Evolutionary conservation across 2,797 vertebrate genomes (phyloP), one percentile per base, ranked within the genome.

Genomic region (Yasuhikotakia modesta): DNA sequence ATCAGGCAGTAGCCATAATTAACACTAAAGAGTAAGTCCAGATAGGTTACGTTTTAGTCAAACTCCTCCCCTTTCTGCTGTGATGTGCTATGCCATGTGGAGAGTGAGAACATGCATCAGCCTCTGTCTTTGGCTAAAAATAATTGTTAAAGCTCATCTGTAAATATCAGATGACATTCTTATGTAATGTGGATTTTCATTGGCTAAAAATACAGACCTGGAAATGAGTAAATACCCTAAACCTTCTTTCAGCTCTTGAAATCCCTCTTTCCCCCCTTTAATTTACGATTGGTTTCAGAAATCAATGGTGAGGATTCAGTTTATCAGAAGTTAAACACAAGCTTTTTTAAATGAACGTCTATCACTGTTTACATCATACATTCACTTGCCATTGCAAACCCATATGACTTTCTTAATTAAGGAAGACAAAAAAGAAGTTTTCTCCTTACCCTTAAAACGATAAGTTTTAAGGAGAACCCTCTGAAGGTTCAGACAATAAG

Each of bases 131-230:
- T 53, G 58, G 13, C 32, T 43, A 45, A 53, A 46, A 70, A 70
- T 57, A 1, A 35, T 11, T 35, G 43, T 66, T 78, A 75, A 74
- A 17, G 48, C 55, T 7, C 58, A 30, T 75, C 78, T 84, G 75
- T 87, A 86, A 86, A 86, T 85, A 79, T 80, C 76, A 27, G 66
- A 70, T 84, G 83, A 81, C 73, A 8, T 79, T 80, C 76, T 83
- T 81, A 81, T 86, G 85, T 82, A 77, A 39, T 45, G 63, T 70
- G 64, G 69, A 74, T 82, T 79, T 76, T 79, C 79, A 65, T 79
- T 74, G 24, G 73, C 58, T 75, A 46, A 76, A 80, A 80, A 81
- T 60, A 66, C 5, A 39, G 30, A 21, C 61, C 48, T 64, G 69
- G 39, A 60, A 63, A 71, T 46, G 72, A 74, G 67, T 80, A 60